Conservation (phyloP, 2,797 vertebrate species). For the Lepus oiostolus region DNA sequence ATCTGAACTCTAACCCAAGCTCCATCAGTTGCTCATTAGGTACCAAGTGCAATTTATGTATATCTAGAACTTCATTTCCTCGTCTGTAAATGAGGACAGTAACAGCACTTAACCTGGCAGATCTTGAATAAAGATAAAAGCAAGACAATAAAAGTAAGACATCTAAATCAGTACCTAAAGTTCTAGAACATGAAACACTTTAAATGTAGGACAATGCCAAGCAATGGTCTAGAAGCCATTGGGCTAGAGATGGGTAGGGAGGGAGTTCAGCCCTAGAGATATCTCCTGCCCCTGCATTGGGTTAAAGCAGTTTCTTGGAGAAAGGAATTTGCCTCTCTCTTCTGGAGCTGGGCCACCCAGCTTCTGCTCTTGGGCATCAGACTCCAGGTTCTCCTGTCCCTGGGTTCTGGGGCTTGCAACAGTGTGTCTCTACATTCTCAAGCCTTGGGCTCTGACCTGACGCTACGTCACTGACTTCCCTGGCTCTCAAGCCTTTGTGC, state of each 20-base stretch:
- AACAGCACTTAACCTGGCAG: not conserved
- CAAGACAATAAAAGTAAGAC: not conserved
- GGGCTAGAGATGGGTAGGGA: not conserved
- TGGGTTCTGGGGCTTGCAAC: not conserved
- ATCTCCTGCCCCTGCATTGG: not conserved
- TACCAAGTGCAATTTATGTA: not conserved
- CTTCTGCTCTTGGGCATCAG: not conserved
- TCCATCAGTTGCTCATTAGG: not conserved
- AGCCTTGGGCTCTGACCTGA: not conserved
- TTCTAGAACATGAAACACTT: not conserved
- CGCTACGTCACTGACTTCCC: not conserved
- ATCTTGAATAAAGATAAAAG: constrained; percentile 45
- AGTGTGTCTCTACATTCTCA: not conserved
- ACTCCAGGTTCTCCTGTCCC: not conserved
- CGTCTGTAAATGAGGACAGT: not conserved
- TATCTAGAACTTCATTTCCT: not conserved
- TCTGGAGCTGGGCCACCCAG: not conserved
- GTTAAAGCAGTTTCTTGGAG: not conserved
- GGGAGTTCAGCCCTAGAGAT: not conserved
- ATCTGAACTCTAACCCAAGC: not conserved
- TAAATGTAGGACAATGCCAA: not conserved
- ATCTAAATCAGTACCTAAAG: not conserved
- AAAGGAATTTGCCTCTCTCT: not conserved
- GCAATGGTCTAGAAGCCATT: not conserved
- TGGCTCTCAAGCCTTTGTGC: too few species aligned